Evolutionary conservation across 2,113 vertebrate species (phyloP).

Genomic region (Bos taurus): ARS-UCD2.0 NC_037349.1:41101001-41101500

Average conservation of each 20-base stretch:
- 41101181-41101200: neutral
- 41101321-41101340: neutral
- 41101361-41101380: neutral
- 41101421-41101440: neutral
- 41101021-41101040: neutral
- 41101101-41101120: neutral
- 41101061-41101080: conserved; percentile 1
- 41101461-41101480: neutral
- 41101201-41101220: neutral
- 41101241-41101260: neutral
- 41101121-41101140: conserved; percentile 3
- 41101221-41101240: neutral
- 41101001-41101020: neutral
- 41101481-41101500: neutral
- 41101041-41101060: neutral
- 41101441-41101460: neutral
- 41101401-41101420: neutral
- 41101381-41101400: neutral
- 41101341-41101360: accelerated
- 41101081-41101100: neutral
- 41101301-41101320: neutral
- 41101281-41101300: neutral
- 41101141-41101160: neutral
- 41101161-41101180: neutral
- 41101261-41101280: neutral